phyloP scores from a whole-genome alignment of 2,888 invertebrate genomes.

The Lagria hirta region DNA sequence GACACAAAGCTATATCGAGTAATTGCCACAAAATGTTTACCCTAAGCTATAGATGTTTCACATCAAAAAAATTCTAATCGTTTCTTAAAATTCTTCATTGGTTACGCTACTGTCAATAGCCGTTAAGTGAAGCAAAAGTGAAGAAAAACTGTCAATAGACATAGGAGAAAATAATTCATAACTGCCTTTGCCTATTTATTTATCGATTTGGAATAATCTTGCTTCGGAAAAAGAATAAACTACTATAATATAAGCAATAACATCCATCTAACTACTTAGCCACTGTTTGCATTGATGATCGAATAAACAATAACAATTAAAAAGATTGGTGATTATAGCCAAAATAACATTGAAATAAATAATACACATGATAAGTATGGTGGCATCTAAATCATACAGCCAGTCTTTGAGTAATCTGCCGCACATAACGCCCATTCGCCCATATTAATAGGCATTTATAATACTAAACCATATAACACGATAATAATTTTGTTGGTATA shows the following conservation, averaged over 20 bases:
- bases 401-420: constrained; percentile 21
- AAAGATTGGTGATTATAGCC: constrained; percentile 13
- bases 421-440: constrained; percentile 23
- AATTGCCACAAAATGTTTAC: no score
- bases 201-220: no score
- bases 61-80: no score
- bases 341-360: constrained; percentile 22
- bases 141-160: no score
- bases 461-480: background rate
- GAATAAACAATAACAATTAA: constrained; percentile 34
- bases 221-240: no score
- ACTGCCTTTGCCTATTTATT: no score
- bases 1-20: no score
- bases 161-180: no score
- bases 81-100: no score
- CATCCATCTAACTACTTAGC: constrained; percentile 30
- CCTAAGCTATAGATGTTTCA: no score
- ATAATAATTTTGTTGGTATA: constrained; percentile 29
- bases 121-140: no score
- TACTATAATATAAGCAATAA: constrained; percentile 28
- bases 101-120: no score
- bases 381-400: constrained; percentile 22
- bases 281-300: constrained; percentile 25
- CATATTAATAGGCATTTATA: constrained; percentile 10
- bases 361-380: constrained; percentile 24